phyloP scores from a whole-genome alignment of 2,797 vertebrate species.

The Acomys russatus region DNA sequence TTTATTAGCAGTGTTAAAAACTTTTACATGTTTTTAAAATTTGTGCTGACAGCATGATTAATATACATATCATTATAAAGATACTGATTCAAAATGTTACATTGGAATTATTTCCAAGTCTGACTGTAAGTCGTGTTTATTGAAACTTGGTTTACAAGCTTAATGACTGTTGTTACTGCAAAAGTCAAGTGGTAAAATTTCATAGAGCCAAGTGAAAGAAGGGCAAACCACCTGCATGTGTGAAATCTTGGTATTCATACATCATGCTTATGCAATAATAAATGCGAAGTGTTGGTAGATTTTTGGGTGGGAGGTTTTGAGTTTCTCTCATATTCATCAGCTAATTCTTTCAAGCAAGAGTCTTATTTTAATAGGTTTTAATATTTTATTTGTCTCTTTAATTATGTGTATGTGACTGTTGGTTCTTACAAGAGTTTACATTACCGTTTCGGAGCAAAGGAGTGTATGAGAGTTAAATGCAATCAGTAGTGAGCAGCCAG shows the following conservation, averaged over 20 bases:
- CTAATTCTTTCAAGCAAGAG: neutral
- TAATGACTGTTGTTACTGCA: neutral
- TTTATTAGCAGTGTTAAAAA: neutral
- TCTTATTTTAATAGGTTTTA: conserved; percentile 34
- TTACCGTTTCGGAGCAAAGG: neutral
- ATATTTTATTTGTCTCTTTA: neutral
- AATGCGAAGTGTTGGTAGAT: conserved; percentile 41
- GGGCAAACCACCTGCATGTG: neutral
- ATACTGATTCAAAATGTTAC: conserved; percentile 32
- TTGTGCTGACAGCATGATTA: neutral
- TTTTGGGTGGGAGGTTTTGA: conserved; percentile 16
- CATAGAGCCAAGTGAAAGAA: conserved; percentile 3
- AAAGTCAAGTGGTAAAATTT: conserved; percentile 60
- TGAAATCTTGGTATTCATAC: conserved; percentile 44
- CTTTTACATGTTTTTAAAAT: neutral
- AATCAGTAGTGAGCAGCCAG: no score
- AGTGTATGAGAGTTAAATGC: neutral
- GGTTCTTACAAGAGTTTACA: neutral
- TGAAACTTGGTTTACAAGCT: conserved; percentile 11
- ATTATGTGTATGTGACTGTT: neutral
- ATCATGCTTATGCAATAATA: conserved; percentile 12
- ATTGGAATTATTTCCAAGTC: conserved; percentile 29
- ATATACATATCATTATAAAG: neutral
- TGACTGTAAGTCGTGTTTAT: conserved; percentile 25
- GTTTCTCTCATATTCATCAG: neutral